Base-by-base conservation (phyloP, 2,888 invertebrate genomes). In the Andrena minutula region DNA sequence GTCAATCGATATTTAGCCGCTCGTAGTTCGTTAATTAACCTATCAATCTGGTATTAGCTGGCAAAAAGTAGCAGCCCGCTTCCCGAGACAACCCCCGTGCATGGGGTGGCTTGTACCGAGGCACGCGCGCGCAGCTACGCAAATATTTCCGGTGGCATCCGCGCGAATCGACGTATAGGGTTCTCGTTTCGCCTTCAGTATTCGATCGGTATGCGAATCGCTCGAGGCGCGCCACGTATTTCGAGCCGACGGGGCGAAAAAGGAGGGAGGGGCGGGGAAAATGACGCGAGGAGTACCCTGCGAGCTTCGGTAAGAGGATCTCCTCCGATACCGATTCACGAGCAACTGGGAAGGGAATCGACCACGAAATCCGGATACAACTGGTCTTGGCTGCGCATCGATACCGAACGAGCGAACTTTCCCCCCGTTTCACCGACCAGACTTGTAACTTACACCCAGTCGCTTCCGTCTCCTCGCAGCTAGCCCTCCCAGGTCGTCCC, bases 151-250 rank as follows among this genome's bases (percentile, higher is more conserved):
- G 32, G 16, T 53, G 71, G 79, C 49, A 79, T 79, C 80, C 79
- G 60, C 60, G 60, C 2, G 60, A 58, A 82, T 82, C 82, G 68
- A 69, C 49, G 41, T 26, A 41, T 30, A 73, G 32, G 49, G 23
- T n/a, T 73, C 76, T 77, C 73, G 70, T 72, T 82, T 63, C 70
- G 70, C 53, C 69, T 70, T 75, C 32, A 53, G 70, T 70, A 82
- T 79, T 76, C 65, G 72, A 83, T 75, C 49, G 68, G 63, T 71
- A 83, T 75, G 83, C 71, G 83, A 75, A 74, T 60, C 81, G 61
- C 58, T 74, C 73, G 63, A 65, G 73, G 86, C 76, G 74, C 77
- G 83, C 60, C 32, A 61, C 73, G 79, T 77, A 88, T 88, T 86
- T 83, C 76, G 66, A 71, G 65, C 61, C 41, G 66, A 60, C 12